A percentile compares a stretch with the other conserved stretches of the same genome.
Evolutionary conservation across 2,888 invertebrate genomes (phyloP).

Genomic region (Stramonita haemastoma): DNA sequence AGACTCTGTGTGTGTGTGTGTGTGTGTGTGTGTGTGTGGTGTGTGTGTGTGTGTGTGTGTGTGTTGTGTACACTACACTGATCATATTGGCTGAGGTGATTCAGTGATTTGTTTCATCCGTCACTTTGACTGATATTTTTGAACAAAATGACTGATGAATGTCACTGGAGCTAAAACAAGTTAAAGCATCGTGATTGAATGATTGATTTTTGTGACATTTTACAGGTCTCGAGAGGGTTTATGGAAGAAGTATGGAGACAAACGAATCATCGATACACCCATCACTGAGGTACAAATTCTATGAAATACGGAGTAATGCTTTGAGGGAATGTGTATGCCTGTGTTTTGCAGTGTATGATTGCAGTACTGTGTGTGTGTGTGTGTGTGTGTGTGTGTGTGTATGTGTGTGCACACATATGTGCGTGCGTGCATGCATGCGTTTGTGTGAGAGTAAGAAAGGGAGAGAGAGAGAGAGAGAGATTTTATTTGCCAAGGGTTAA

Average conservation of each 20-base stretch:
- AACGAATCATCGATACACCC: slow-evolving; percentile 97
- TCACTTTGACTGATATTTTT: too few relatives aligned
- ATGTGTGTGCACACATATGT: background rate
- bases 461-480: too few relatives aligned
- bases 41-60: too few relatives aligned
- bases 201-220: slow-evolving; percentile 19
- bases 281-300: slow-evolving; percentile 88
- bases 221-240: slow-evolving; percentile 92
- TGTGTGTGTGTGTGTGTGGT: too few relatives aligned
- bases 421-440: background rate
- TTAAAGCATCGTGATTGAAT: too few relatives aligned
- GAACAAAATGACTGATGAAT: too few relatives aligned
- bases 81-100: too few relatives aligned
- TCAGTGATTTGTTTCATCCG: too few relatives aligned
- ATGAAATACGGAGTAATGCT: background rate
- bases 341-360: too few relatives aligned
- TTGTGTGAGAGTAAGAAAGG: background rate
- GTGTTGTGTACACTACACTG: too few relatives aligned
- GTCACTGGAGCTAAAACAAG: too few relatives aligned
- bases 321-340: background rate
- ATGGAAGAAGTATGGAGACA: slow-evolving; percentile 99
- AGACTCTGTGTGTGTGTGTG: too few relatives aligned
- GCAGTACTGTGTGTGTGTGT: background rate
- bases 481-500: background rate
- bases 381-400: background rate